Base-by-base conservation (phyloP, 2,797 vertebrate genomes). In the Nannoperca australis region DNA sequence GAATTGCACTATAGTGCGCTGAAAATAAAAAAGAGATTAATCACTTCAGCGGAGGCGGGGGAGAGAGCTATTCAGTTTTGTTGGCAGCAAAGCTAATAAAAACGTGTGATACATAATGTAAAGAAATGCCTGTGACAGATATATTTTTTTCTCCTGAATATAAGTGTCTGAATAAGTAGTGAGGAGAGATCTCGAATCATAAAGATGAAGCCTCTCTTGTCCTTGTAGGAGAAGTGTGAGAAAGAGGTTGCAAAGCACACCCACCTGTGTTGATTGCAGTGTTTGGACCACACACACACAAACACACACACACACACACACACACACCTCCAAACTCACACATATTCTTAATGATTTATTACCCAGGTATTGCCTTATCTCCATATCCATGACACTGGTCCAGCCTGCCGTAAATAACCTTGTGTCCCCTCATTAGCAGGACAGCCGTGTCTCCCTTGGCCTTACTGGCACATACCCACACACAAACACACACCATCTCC, bases 341-440 rank as follows among this genome's bases (percentile, higher is more conserved):
- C 55, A 80, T 32, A 78, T 71, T 63, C 50, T 50, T 63, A 85
- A 89, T 93, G 92, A 95, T 93, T 89, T 94, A 95, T 93, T 81
- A 64, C 69, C 84, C 67, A 62, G 61, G 74, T 91, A 79, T 85
- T 76, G 84, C 88, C 87, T 92, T 89, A 92, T 94, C 85, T 95
- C 84, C 90, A 74, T 91, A 92, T 91, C 86, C 82, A 80, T 91
- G 86, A 92, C 88, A 76, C 85, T 45, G 69, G 86, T 90, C 76
- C 85, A 79, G 82, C 73, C 85, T 73, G 70, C 86, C 64, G 78
- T 91, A 92, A 92, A 93, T 88, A 91, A 95, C 92, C 93, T 92
- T 83, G 91, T 82, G 81, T 92, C 91, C 74, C 68, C 87, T 93
- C 94, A 92, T 95, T 95, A 95, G 92, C 87, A 93, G 89, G 86